Conservation (phyloP, 2,113 vertebrate species). For the Dicrurus megarhynchus region DNA sequence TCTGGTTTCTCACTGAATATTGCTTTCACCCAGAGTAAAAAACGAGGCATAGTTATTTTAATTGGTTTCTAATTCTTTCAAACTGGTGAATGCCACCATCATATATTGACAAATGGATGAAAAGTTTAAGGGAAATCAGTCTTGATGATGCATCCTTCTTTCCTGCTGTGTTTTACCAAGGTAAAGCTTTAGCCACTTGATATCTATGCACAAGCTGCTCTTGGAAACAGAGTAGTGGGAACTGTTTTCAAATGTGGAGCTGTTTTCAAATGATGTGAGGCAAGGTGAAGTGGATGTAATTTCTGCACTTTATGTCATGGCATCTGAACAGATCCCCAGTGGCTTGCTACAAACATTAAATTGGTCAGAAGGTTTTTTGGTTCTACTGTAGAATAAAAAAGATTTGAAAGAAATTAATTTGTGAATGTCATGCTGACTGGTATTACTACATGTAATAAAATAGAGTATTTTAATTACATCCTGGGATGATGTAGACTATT, state of each 20-base stretch:
- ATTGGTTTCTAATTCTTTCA: not conserved
- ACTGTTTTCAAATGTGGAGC: no score
- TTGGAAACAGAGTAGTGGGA: not conserved
- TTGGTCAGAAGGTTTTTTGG: not conserved
- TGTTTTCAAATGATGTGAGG: not conserved
- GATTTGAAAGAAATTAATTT: not conserved
- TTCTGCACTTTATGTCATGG: not conserved
- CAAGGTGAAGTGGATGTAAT: not conserved
- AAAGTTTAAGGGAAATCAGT: not conserved
- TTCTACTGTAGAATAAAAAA: not conserved
- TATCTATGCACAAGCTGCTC: not conserved
- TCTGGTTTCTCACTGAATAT: not conserved
- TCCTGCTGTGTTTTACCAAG: not conserved
- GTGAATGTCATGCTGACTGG: not conserved
- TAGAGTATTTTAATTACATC: slow-evolving; percentile 4
- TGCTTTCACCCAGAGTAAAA: not conserved
- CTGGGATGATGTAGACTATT: not conserved
- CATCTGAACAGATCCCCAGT: not conserved
- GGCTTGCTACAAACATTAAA: not conserved
- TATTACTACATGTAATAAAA: not conserved
- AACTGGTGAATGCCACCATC: not conserved
- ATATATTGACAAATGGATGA: not conserved
- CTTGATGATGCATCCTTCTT: not conserved
- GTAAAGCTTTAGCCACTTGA: not conserved
- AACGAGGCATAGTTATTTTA: not conserved